Conservation (phyloP, 2,113 vertebrate genomes). For the Lophius piscatorius region DNA sequence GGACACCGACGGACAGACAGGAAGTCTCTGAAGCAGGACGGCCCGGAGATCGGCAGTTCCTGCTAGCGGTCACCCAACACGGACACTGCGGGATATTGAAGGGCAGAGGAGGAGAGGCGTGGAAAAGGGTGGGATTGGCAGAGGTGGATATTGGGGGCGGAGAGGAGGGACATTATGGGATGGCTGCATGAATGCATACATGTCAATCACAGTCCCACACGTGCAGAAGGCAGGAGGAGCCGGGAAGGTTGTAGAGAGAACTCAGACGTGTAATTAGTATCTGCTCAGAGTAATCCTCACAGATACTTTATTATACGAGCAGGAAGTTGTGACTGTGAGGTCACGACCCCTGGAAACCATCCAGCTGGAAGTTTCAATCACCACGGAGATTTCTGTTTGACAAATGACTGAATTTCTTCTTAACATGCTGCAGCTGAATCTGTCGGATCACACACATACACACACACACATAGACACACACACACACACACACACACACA, state of each 20-base stretch:
- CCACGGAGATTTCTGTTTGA: conserved; percentile 46
- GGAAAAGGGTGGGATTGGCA: conserved; percentile 5
- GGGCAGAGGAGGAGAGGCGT: conserved; percentile 22
- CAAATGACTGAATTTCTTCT: conserved; percentile 62
- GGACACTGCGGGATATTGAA: conserved; percentile 66
- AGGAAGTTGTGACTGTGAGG: conserved; percentile 34
- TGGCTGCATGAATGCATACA: conserved; percentile 15
- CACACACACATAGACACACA: conserved; percentile 6
- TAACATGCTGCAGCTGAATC: conserved; percentile 54
- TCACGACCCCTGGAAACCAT: conserved; percentile 62
- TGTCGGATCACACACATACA: conserved; percentile 22
- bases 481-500: too few relatives aligned
- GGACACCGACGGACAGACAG: not conserved
- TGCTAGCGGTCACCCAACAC: conserved; percentile 26
- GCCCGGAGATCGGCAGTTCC: not conserved
- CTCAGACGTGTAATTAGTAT: conserved; percentile 62
- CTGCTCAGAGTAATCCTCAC: conserved; percentile 54
- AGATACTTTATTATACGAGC: conserved; percentile 39
- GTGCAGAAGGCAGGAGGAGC: conserved; percentile 10
- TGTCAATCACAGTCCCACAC: not conserved
- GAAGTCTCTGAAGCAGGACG: conserved; percentile 5
- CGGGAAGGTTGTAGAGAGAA: conserved; percentile 20
- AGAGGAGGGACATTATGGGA: not conserved
- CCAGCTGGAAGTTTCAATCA: conserved; percentile 53
- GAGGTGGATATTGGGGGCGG: conserved; percentile 2